A percentile compares a stretch with the other conserved stretches of the same genome.
phyloP scores from a whole-genome alignment of 2,888 invertebrate species.

The Tachina lurida region DNA sequence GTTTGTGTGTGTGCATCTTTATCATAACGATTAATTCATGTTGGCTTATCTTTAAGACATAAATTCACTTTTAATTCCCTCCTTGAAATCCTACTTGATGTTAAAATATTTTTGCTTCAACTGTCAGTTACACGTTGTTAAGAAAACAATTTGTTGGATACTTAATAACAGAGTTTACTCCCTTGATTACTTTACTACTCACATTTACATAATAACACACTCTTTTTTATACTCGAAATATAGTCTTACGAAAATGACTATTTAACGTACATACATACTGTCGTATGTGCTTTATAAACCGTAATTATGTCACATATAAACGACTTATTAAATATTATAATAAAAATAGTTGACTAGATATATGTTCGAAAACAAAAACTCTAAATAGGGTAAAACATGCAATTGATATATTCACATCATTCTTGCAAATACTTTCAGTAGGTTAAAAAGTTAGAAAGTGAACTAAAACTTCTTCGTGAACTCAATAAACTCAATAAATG shows the following conservation, averaged over 20 bases:
- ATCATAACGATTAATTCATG: slow-evolving; percentile 67
- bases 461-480: too few relatives aligned
- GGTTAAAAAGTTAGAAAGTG: too few relatives aligned
- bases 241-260: not conserved
- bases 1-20: slow-evolving; percentile 27
- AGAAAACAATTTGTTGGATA: slow-evolving; percentile 58
- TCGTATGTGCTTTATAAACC: not conserved
- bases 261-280: not conserved
- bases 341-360: not conserved
- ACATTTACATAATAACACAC: slow-evolving; percentile 32
- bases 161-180: slow-evolving; percentile 55
- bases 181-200: not conserved
- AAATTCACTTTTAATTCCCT: slow-evolving; percentile 66
- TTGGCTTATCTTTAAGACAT: slow-evolving; percentile 66
- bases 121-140: slow-evolving; percentile 65
- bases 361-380: too few relatives aligned
- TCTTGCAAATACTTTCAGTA: too few relatives aligned
- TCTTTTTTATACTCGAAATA: not conserved
- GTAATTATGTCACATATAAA: slow-evolving; percentile 40
- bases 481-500: too few relatives aligned
- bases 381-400: too few relatives aligned
- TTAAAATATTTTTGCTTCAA: slow-evolving; percentile 58
- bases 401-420: too few relatives aligned
- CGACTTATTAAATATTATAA: slow-evolving; percentile 39
- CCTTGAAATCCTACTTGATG: slow-evolving; percentile 61